phyloP scores from a whole-genome alignment of 1,140 invertebrate genomes.

The Lamellibrachia luymesi region DNA sequence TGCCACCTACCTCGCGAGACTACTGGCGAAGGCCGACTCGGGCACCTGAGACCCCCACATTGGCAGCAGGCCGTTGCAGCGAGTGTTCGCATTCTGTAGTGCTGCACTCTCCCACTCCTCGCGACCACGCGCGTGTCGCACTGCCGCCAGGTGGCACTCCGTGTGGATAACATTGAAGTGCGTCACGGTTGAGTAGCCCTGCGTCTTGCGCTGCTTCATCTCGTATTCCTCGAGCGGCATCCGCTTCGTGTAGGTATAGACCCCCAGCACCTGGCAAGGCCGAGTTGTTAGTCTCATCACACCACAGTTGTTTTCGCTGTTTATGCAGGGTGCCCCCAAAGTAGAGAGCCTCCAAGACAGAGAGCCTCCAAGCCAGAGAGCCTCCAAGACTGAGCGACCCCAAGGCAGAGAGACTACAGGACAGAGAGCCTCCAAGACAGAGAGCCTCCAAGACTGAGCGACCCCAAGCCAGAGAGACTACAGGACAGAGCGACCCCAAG shows the following conservation, averaged over 20 bases:
- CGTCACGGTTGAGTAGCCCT: conserved; percentile 86
- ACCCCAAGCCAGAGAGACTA: no score
- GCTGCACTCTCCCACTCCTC: conserved; percentile 98
- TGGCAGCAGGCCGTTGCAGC: conserved; percentile 93
- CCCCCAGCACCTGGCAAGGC: conserved; percentile 66
- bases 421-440: no score
- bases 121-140: conserved; percentile 68
- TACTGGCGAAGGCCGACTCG: conserved; percentile 90
- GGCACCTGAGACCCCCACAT: conserved; percentile 94
- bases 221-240: conserved; percentile 94
- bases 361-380: no score
- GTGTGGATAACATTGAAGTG: conserved; percentile 98
- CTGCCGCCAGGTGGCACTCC: conserved; percentile 89
- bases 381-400: no score
- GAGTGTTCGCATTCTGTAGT: conserved; percentile 94
- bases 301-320: no score
- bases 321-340: no score
- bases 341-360: no score
- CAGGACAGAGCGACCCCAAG: no score
- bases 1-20: conserved; percentile 74
- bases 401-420: no score
- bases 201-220: conserved; percentile 68
- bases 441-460: no score
- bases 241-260: conserved; percentile 96
- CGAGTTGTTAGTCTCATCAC: no score